These are phyloP conservation scores for Lasioglossum leucozonium DNA, from an alignment of 2,888 invertebrate species.

Conservation along the genomic window DNA sequence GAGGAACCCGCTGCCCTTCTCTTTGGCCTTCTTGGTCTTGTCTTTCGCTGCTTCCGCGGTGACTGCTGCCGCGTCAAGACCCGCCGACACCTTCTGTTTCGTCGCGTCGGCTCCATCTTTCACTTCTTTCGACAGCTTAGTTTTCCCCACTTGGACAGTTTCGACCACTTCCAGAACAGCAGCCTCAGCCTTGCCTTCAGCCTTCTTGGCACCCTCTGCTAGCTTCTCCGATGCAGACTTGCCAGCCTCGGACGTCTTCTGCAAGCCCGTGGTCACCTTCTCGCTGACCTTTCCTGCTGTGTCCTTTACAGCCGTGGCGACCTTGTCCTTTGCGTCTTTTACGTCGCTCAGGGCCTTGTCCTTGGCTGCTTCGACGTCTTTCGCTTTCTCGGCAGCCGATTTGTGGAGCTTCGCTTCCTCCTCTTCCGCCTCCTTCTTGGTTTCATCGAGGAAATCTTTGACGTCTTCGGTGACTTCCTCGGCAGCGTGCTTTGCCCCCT, in stretches of 20 bases:
- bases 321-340: slow-evolving; percentile 60
- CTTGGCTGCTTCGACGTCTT: neutral
- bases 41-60: slow-evolving; percentile 71
- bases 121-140: slow-evolving; percentile 64
- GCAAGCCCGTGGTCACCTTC: slow-evolving; percentile 44
- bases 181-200: neutral
- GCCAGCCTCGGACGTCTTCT: neutral
- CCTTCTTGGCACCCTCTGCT: slow-evolving; percentile 48
- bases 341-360: slow-evolving; percentile 15
- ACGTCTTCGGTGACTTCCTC: slow-evolving; percentile 71
- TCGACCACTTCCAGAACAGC: slow-evolving; percentile 21
- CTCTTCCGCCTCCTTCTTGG: slow-evolving; percentile 78
- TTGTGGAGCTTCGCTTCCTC: slow-evolving; percentile 83
- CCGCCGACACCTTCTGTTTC: slow-evolving; percentile 21
- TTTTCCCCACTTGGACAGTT: slow-evolving; percentile 69
- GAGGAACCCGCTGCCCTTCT: slow-evolving; percentile 71
- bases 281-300: slow-evolving; percentile 48
- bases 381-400: slow-evolving; percentile 63
- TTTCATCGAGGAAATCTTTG: slow-evolving; percentile 85
- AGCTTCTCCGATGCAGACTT: slow-evolving; percentile 26
- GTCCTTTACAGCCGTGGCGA: slow-evolving; percentile 60
- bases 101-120: slow-evolving; percentile 63
- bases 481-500: slow-evolving; percentile 69
- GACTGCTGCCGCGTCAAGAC: slow-evolving; percentile 58
- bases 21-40: slow-evolving; percentile 72